Evolutionary conservation across 2,113 vertebrate genomes (phyloP), one percentile per base, ranked within the genome.

Genomic region (Periophthalmus modestus): DNA sequence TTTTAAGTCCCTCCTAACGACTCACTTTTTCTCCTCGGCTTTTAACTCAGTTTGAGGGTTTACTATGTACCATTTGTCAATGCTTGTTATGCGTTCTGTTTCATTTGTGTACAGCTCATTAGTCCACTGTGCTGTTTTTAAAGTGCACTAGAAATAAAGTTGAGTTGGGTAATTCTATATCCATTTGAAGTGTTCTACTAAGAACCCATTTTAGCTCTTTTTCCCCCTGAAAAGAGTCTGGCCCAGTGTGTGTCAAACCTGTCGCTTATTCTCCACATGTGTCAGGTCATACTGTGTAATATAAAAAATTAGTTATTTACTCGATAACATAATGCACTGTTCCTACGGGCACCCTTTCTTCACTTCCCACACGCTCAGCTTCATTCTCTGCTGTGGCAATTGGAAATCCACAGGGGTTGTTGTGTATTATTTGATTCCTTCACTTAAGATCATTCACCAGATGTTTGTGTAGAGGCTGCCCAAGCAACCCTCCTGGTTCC

Each of bases 261-360:
- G 71, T 75, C 73, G 77, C 79, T 80, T 55, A 77, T 85, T 80
- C 86, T 79, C 52, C 9, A 66, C 78, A 77, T 89, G 89, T 65
- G 74, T 71, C 57, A 72, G 63, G 66, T 79, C 57, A 15, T 75
- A 83, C 82, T 89, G 87, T 75, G 83, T 89, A 81, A 90, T 88
- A 83, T 83, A 87, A 73, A 85, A n/a, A 86, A 85, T 78, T 73
- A 82, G 75, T 85, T 87, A 90, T 92, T 90, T 86, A 81, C 87
- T 88, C 87, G 67, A 80, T 88, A 85, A 87, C 84, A 88, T 87
- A 90, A 88, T 80, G 43, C 78, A 81, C 76, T 84, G 83, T 76
- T 72, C 83, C 83, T 68, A 76, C 78, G 63, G 71, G 75, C 79
- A 70, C 71, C 69, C 77, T 84, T 77, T 82, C 84, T 86, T 77